phyloP scores from a whole-genome alignment of 2,797 vertebrate genomes.

The Crocodylus rhombifer region DNA sequence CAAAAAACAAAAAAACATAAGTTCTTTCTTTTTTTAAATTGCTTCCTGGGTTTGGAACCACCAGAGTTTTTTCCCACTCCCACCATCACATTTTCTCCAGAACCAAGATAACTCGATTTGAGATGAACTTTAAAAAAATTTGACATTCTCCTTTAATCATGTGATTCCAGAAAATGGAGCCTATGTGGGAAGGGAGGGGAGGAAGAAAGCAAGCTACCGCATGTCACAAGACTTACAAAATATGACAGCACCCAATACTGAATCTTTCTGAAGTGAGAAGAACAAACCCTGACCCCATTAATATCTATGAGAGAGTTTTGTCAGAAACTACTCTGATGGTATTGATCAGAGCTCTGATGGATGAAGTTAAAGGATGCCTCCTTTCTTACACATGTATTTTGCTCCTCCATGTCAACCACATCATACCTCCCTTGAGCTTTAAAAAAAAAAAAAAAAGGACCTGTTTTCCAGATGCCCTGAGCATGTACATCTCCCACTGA shows the following conservation, averaged over 20 bases:
- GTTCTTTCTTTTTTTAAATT: accelerated
- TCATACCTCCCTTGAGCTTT: neutral
- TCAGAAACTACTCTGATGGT: accelerated
- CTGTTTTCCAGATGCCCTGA: neutral
- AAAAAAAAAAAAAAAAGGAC: neutral
- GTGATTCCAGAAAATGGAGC: accelerated
- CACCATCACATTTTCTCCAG: neutral
- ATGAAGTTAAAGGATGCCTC: neutral
- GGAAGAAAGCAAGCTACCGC: no score
- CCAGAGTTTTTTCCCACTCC: accelerated
- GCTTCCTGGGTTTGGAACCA: neutral
- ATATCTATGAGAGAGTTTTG: neutral
- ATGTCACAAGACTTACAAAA: neutral
- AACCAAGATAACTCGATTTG: accelerated
- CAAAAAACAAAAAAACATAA: neutral
- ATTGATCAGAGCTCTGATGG: neutral
- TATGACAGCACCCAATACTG: neutral
- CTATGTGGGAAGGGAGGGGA: neutral
- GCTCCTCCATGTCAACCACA: neutral
- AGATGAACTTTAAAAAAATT: neutral
- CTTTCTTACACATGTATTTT: neutral
- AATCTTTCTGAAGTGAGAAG: neutral
- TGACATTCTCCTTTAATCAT: accelerated
- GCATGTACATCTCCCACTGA: neutral
- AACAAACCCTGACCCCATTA: neutral